Base-by-base conservation (phyloP, 2,113 vertebrate species). In the Diphyllodes magnificus region DNA sequence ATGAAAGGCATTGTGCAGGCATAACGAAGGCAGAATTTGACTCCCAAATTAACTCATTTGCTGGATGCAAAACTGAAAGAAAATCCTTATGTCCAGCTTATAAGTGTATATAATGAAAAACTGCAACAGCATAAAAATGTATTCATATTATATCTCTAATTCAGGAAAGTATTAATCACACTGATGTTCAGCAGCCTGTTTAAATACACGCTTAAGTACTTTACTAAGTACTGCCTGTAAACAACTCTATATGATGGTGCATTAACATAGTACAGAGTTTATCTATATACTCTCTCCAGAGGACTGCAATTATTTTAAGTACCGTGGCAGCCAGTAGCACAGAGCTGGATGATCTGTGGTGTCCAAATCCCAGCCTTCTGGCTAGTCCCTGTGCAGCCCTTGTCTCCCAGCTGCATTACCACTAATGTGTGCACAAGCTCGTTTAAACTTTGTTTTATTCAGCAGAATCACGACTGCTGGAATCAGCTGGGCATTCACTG, bases 141-240 rank as follows among this genome's bases (percentile, higher is more conserved):
- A 45, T 95, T 85, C 7, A 0, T 88, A 85, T 54, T 66, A 57
- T 84, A 92, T 92, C 76, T 95, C 66, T 88, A 96, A 95, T 95
- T 95, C 91, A 91, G 95, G 53, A 61, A 82, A 87, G 81, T 93
- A 94, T 95, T 95, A 95, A 97, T 95, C 89, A 89, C 42, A 70
- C 25, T 86, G 92, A 90, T 95, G 90, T 84, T 95, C 95, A 96
- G 68, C 90, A 95, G 93, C 9, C 93, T 93, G 85, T 93, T 96
- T 96, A 96, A 96, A 95, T 90, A 92, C 80, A 86, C 77, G 72
- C 85, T 92, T 90, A 96, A 96, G 85, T 94, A 93, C 79, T 90
- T 93, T 70, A 82, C 88, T 90, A 88, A 96, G 72, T 92, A 75
- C 68, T 80, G 85, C 83, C 56, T 94, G 83, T 90, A 92, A 97